These are phyloP conservation scores for Capricornis sumatraensis DNA, from an alignment of 2,113 vertebrate genomes.

Conservation along the genomic window DNA sequence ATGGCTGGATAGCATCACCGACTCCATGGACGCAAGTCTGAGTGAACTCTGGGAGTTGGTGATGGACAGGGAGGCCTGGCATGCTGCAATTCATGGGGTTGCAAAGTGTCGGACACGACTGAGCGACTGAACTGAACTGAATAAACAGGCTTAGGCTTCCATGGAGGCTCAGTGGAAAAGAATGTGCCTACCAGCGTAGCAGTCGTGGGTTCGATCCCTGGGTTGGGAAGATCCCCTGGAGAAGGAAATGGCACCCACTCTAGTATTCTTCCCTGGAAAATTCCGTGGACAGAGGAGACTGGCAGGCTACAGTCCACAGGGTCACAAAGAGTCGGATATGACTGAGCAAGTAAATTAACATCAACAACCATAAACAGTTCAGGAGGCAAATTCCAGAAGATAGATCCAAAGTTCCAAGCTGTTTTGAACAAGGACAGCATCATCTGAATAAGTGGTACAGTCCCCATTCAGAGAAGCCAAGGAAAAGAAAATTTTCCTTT, in stretches of 20 bases:
- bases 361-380: not conserved
- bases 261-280: not conserved
- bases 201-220: not conserved
- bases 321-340: not conserved
- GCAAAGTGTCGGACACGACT: too few species aligned
- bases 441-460: not conserved
- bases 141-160: not conserved
- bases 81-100: too few species aligned
- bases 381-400: not conserved
- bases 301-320: not conserved
- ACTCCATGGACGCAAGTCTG: too few species aligned
- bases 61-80: too few species aligned
- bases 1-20: too few species aligned
- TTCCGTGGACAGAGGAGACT: not conserved
- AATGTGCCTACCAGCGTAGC: not conserved
- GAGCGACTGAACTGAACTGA: too few species aligned
- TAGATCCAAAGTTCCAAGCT: not conserved
- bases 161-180: not conserved
- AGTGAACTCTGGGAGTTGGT: too few species aligned
- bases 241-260: not conserved
- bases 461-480: not conserved
- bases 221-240: not conserved
- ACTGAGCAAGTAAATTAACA: not conserved
- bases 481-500: not conserved
- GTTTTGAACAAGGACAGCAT: not conserved